These are phyloP conservation scores for Manduca sexta DNA, from an alignment of 1,140 invertebrate genomes.

Conservation along the genomic window DNA sequence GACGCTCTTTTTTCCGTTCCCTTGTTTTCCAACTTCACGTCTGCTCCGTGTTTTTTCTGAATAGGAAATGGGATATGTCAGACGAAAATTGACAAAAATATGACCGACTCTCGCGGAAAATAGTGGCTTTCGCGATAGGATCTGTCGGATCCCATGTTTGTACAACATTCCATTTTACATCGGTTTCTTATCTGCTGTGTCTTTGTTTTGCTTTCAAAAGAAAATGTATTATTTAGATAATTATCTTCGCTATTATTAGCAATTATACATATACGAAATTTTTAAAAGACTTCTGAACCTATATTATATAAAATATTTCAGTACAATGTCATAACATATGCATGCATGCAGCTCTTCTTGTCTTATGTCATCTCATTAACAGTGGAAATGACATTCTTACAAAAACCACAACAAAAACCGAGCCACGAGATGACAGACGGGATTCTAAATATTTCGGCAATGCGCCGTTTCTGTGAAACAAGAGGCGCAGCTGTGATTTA, in stretches of 20 bases:
- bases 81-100: slow-evolving; percentile 72
- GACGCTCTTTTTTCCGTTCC: slow-evolving; percentile 66
- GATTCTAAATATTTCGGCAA: slow-evolving; percentile 65
- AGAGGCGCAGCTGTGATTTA: slow-evolving; percentile 51
- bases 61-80: slow-evolving; percentile 70
- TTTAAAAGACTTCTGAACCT: no score
- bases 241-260: no score
- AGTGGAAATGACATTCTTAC: slow-evolving; percentile 28
- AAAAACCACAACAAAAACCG: slow-evolving; percentile 49
- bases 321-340: no score
- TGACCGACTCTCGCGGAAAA: slow-evolving; percentile 59
- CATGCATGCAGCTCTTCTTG: neutral
- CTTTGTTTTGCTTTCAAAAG: neutral
- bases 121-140: slow-evolving; percentile 68
- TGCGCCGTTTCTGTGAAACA: slow-evolving; percentile 55
- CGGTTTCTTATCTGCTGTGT: neutral
- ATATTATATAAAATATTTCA: no score
- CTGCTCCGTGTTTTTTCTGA: slow-evolving; percentile 68
- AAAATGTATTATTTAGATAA: no score
- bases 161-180: slow-evolving; percentile 30
- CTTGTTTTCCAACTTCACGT: slow-evolving; percentile 68
- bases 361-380: slow-evolving; percentile 45
- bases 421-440: slow-evolving; percentile 49
- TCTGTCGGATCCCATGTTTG: slow-evolving; percentile 44
- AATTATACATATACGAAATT: no score